Evolutionary conservation across 2,113 vertebrate genomes (phyloP).

Genomic region (Holacanthus passer): DNA sequence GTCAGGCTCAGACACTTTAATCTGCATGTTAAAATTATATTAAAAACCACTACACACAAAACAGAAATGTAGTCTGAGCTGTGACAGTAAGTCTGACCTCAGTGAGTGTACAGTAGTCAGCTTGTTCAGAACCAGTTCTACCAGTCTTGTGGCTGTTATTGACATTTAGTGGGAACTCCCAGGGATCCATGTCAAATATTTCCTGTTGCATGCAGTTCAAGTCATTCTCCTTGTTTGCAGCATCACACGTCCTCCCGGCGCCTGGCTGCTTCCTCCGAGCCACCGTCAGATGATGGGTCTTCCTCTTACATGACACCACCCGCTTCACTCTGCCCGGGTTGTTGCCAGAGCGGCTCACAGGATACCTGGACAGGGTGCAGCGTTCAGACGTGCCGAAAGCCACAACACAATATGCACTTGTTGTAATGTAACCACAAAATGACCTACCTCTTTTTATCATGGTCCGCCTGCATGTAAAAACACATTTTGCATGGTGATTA

Average conservation of each 20-base stretch:
- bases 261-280: slow-evolving; percentile 69
- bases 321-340: slow-evolving; percentile 74
- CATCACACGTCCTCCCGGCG: slow-evolving; percentile 81
- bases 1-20: not conserved
- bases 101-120: slow-evolving; percentile 86
- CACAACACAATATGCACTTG: not conserved
- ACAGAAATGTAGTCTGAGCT: not conserved
- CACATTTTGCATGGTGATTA: not conserved
- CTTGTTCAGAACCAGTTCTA: slow-evolving; percentile 86
- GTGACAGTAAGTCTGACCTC: slow-evolving; percentile 84
- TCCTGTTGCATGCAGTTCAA: slow-evolving; percentile 83
- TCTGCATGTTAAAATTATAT: not conserved
- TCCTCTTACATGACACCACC: slow-evolving; percentile 81
- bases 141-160: slow-evolving; percentile 85
- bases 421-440: not conserved
- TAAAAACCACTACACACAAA: not conserved
- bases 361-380: slow-evolving; percentile 55
- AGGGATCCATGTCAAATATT: slow-evolving; percentile 82
- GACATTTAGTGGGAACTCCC: slow-evolving; percentile 83
- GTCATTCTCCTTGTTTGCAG: slow-evolving; percentile 94
- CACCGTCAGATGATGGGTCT: slow-evolving; percentile 73
- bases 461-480: slow-evolving; percentile 59
- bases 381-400: not conserved
- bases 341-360: slow-evolving; percentile 63
- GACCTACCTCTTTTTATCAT: slow-evolving; percentile 69